Percentiles rank a stretch among this genome's conserved stretches.
Conservation (phyloP, 2,113 vertebrate genomes). For the Mellivora capensis region DNA sequence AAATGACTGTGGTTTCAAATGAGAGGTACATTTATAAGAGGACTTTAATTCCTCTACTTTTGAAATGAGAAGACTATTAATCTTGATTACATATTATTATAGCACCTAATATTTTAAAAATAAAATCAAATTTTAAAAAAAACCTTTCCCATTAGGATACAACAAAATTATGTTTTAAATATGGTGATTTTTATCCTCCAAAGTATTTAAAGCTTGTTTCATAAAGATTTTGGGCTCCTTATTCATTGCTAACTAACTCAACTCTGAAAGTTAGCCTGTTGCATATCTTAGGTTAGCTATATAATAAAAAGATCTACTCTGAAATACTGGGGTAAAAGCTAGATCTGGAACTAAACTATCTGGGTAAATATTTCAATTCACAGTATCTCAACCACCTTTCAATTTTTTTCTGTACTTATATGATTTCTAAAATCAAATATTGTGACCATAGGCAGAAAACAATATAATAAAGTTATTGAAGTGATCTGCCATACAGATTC, state of each 20-base stretch:
- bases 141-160: not conserved
- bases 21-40: slow-evolving; percentile 16
- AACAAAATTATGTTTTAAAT: slow-evolving; percentile 26
- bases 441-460: not conserved
- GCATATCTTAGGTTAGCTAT: not conserved
- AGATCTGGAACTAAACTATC: not conserved
- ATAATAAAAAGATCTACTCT: not conserved
- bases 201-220: not conserved
- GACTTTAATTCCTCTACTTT: slow-evolving; percentile 44
- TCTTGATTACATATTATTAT: slow-evolving; percentile 39
- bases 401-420: not conserved
- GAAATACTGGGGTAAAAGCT: not conserved
- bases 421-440: not conserved
- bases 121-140: not conserved
- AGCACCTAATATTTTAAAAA: slow-evolving; percentile 44
- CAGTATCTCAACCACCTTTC: not conserved
- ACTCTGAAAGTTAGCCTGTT: not conserved
- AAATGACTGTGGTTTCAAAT: slow-evolving; percentile 43
- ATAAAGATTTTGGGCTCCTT: not conserved
- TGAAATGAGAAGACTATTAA: slow-evolving; percentile 20
- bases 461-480: not conserved
- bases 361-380: not conserved
- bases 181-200: not conserved
- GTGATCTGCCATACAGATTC: not conserved
- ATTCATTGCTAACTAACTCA: not conserved